Conservation (phyloP, 2,888 invertebrate species). For the Xestia rhomboidea region DNA sequence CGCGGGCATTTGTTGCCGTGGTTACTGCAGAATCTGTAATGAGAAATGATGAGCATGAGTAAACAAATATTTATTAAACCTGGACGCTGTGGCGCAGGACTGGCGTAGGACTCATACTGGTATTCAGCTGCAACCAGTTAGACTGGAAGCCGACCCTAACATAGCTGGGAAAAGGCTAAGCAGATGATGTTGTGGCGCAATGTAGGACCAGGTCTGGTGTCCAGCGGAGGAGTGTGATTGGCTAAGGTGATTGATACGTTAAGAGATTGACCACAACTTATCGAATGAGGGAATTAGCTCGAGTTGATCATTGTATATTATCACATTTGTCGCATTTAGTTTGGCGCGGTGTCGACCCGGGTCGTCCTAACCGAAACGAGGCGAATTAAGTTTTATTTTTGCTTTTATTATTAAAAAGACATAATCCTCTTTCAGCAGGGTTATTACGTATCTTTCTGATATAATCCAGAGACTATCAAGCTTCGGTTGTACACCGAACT, state of each 20-base stretch:
- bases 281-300: not conserved
- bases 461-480: too few relatives aligned
- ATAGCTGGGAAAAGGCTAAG: too few relatives aligned
- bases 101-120: too few relatives aligned
- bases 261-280: not conserved
- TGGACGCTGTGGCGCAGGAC: not conserved
- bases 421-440: not conserved
- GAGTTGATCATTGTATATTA: too few relatives aligned
- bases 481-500: too few relatives aligned
- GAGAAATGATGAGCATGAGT: constrained; percentile 45
- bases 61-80: not conserved
- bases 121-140: too few relatives aligned
- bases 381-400: not conserved
- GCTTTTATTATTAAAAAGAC: not conserved
- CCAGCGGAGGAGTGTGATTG: not conserved
- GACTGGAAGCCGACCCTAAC: too few relatives aligned
- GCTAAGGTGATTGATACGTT: not conserved
- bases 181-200: not conserved
- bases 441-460: too few relatives aligned
- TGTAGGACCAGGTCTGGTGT: not conserved
- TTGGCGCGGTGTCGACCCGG: not conserved
- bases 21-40: constrained; percentile 95
- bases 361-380: not conserved
- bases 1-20: constrained; percentile 97
- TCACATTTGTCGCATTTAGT: too few relatives aligned